A percentile compares a stretch with the other conserved stretches of the same genome.
phyloP scores from a whole-genome alignment of 2,797 vertebrate genomes.

The Poeciliopsis gracilis region DNA sequence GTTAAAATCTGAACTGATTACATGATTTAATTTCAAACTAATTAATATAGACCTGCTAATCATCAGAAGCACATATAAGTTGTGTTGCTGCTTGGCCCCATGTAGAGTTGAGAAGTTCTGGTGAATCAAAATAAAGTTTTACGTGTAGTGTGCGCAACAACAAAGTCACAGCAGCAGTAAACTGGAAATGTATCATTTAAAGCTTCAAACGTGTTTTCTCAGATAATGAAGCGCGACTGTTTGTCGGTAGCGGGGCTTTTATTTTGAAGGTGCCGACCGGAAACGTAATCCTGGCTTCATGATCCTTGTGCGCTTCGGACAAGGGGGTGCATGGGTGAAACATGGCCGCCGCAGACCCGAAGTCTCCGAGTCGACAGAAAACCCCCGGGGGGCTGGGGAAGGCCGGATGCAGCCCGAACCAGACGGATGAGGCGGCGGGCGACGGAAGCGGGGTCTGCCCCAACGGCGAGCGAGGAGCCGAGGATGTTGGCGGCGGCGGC shows the following conservation, averaged over 20 bases:
- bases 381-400: slow-evolving; percentile 45
- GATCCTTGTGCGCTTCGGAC: slow-evolving; percentile 60
- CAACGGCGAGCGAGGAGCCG: slow-evolving; percentile 17
- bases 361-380: slow-evolving; percentile 64
- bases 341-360: slow-evolving; percentile 81
- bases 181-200: slow-evolving; percentile 26
- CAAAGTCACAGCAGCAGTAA: slow-evolving; percentile 9
- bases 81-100: background rate
- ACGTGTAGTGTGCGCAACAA: slow-evolving; percentile 14
- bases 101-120: slow-evolving; percentile 21
- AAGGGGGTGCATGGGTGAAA: slow-evolving; percentile 78
- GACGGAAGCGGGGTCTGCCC: slow-evolving; percentile 14
- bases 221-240: slow-evolving; percentile 2
- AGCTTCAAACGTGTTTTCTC: slow-evolving; percentile 6
- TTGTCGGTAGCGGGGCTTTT: slow-evolving; percentile 29
- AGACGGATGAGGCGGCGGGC: slow-evolving; percentile 8
- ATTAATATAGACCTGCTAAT: background rate
- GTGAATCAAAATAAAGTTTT: slow-evolving; percentile 15
- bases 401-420: slow-evolving; percentile 6
- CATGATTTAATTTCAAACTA: background rate
- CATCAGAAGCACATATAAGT: background rate
- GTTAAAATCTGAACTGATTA: background rate
- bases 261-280: slow-evolving; percentile 68
- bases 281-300: slow-evolving; percentile 41
- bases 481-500: slow-evolving; percentile 20